Evolutionary conservation across 2,113 vertebrate species (phyloP), one percentile per base, ranked within the genome.

Genomic region (Brachyhypopomus gauderio): DNA sequence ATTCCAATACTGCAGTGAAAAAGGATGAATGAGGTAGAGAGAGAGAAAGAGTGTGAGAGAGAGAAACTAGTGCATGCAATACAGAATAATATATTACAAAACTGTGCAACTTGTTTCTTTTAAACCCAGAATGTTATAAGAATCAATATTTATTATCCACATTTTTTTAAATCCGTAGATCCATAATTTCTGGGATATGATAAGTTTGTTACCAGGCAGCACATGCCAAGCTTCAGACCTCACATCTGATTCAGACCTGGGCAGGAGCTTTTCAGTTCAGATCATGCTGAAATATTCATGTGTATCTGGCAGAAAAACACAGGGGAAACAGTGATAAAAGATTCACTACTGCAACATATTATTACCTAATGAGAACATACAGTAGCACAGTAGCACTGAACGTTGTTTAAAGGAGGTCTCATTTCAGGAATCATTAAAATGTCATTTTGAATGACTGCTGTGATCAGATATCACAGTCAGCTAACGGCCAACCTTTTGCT

Each of bases 261-360:
- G 30, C 6, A 8, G 34, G 52, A 20, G 38, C 62, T 45, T 83
- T 66, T 38, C 60, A 60, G 73, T 52, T 16, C 7, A 45, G n/a
- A 11, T 12, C 11, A 63, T 45, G 3, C 17, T 77, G 6, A 83
- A 60, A 60, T 78, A 74, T 83, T 78, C 45, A 83, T 78, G 56
- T 52, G 72, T 23, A 23, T 5, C 20, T 67, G 75, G 58, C 70
- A n/a, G 52, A 48, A 72, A 52, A 14, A 30, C n/a, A 11, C 22
- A 59, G 48, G 25, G 55, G 14, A 16, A 9, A 5, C 14, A 25
- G 74, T 41, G 12, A 72, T 60, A 19, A 79, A 62, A 74, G 71
- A 66, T 22, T 56, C 70, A 52, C 22, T 5, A 6, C 38, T 16
- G 66, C 20, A 38, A 52, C 66, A 4, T 56, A 71, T 71, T 23